Evolutionary conservation across 2,113 vertebrate species (phyloP).

Genomic region (Gallinago undulata): DNA sequence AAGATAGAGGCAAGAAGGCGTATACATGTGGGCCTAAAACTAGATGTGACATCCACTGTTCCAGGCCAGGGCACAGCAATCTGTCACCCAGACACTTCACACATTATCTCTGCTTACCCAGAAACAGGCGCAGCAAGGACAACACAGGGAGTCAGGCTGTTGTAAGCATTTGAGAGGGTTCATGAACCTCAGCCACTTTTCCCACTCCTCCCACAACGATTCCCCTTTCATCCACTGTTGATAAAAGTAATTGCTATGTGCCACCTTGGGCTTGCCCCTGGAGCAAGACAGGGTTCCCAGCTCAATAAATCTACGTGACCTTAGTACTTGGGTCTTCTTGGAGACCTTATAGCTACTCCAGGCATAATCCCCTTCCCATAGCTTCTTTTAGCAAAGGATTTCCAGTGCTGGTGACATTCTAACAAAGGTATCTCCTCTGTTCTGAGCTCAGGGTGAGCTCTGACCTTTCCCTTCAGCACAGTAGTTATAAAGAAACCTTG

Average conservation of each 20-base stretch:
- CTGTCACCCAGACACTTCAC: neutral
- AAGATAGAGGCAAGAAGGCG: neutral
- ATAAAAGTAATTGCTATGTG: neutral
- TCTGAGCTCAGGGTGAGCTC: neutral
- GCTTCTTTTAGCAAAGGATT: neutral
- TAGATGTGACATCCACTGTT: neutral
- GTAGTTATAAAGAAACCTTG: neutral
- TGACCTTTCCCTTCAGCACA: neutral
- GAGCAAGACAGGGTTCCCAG: neutral
- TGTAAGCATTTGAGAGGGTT: neutral
- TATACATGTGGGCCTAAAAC: neutral
- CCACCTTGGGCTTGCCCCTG: neutral
- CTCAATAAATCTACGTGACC: neutral
- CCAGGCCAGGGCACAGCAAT: neutral
- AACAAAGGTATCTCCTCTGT: neutral
- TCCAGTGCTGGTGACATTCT: neutral
- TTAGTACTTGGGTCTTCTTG: neutral
- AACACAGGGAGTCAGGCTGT: neutral
- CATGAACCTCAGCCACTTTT: neutral
- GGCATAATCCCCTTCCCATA: neutral
- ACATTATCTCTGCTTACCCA: neutral
- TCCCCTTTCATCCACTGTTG: neutral
- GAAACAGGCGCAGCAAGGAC: neutral
- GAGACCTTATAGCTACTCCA: neutral
- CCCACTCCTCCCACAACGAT: neutral